Evolutionary conservation across 1,140 invertebrate species (phyloP).

Genomic region (Drosophila prosaltans): DNA sequence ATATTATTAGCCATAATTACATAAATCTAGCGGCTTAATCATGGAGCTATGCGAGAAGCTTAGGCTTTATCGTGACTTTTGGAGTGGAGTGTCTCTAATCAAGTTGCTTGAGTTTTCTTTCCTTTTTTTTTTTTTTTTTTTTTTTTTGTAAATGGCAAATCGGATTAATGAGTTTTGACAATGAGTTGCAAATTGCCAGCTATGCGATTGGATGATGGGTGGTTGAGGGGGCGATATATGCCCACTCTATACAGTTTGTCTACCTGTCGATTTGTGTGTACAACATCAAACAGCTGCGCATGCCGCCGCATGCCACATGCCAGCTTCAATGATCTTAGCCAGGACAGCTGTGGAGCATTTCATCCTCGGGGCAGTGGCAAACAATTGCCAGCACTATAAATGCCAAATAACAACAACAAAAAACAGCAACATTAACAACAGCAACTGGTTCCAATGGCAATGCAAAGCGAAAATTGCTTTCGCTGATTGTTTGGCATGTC

Average conservation of each 20-base stretch:
- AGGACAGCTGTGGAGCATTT: conserved; percentile 27
- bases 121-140: conserved; percentile 16
- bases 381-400: conserved; percentile 36
- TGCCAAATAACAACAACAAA: conserved; percentile 30
- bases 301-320: conserved; percentile 39
- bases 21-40: conserved; percentile 64
- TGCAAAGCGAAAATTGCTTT: conserved; percentile 39
- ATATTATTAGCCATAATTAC: conserved; percentile 81
- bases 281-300: conserved; percentile 59
- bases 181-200: conserved; percentile 74
- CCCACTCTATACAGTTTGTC: conserved; percentile 37
- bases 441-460: conserved; percentile 26
- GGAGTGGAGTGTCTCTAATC: conserved; percentile 69
- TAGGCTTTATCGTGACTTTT: conserved; percentile 52
- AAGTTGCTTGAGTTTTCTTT: conserved; percentile 46
- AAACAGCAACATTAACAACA: conserved; percentile 40
- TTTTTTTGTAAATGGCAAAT: conserved; percentile 59
- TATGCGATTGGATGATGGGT: conserved; percentile 15
- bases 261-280: conserved; percentile 54
- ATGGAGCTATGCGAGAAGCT: conserved; percentile 52
- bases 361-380: conserved; percentile 49
- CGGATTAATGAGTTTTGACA: conserved; percentile 68
- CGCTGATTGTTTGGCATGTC: conserved; percentile 30
- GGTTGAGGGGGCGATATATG: conserved; percentile 15
- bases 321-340: not conserved